Conservation (phyloP, 2,797 vertebrate species). For the Melanotaenia nigrans region DNA sequence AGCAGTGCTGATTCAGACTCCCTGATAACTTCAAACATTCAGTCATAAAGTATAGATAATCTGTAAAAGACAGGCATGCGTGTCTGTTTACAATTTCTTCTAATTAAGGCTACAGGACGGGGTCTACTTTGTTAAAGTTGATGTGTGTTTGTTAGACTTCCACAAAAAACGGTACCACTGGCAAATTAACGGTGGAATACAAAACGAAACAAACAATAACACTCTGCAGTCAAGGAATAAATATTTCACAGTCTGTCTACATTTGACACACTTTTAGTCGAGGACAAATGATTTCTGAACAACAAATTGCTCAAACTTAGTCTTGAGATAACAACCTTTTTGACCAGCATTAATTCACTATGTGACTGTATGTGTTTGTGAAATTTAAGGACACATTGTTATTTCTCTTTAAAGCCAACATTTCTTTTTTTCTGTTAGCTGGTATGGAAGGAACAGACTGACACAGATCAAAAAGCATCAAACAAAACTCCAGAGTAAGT, state of each 20-base stretch:
- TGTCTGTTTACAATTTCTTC: conserved; percentile 84
- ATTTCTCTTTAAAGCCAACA: conserved; percentile 23
- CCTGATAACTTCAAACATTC: conserved; percentile 86
- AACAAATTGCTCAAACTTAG: conserved; percentile 78
- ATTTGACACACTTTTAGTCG: conserved; percentile 80
- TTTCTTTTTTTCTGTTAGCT: conserved; percentile 25
- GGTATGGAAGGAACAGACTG: conserved; percentile 40
- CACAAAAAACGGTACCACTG: conserved; percentile 73
- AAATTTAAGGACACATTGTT: too few relatives aligned
- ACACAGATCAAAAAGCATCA: conserved; percentile 42
- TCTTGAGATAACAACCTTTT: conserved; percentile 71
- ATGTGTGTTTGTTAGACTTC: conserved; percentile 81
- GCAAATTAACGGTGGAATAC: conserved; percentile 82
- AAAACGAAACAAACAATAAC: conserved; percentile 85
- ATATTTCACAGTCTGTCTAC: conserved; percentile 85
- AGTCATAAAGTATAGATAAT: conserved; percentile 88
- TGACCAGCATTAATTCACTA: conserved; percentile 72
- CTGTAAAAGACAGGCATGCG: conserved; percentile 78
- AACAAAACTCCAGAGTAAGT: conserved; percentile 24
- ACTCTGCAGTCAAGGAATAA: conserved; percentile 82
- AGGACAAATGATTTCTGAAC: conserved; percentile 80
- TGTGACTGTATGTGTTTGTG: conserved; percentile 16
- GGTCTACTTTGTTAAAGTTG: conserved; percentile 82
- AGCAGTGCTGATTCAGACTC: conserved; percentile 85
- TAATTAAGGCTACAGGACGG: conserved; percentile 83